Evolutionary conservation across 2,888 invertebrate species (phyloP).

Genomic region (Drosophila formosana): DNA sequence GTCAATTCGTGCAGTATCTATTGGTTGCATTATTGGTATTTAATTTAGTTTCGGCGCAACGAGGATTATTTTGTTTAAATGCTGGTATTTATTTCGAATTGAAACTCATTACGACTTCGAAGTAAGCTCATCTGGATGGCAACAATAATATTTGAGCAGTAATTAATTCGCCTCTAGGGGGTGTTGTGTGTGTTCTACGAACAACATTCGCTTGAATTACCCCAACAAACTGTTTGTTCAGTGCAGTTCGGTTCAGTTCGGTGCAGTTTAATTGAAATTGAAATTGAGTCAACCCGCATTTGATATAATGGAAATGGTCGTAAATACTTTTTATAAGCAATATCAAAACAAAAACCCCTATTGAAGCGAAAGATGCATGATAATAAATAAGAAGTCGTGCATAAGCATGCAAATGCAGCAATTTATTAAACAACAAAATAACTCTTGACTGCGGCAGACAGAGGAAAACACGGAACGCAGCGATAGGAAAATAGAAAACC

Average conservation of each 20-base stretch:
- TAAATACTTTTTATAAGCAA: conserved; percentile 14
- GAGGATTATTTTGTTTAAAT: not conserved
- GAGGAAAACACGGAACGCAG: not conserved
- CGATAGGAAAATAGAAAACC: conserved; percentile 16
- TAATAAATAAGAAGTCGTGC: conserved; percentile 12
- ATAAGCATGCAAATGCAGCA: conserved; percentile 32
- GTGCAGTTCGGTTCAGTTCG: too few species aligned
- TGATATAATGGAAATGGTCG: not conserved
- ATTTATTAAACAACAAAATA: conserved; percentile 30
- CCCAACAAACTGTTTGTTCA: not conserved
- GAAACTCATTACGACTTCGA: not conserved
- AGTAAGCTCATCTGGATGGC: not conserved
- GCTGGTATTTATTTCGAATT: not conserved
- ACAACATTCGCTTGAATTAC: not conserved
- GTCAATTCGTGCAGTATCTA: not conserved
- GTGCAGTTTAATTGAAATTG: conserved; percentile 8
- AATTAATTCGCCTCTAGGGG: not conserved
- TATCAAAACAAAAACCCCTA: conserved; percentile 17
- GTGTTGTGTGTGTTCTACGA: not conserved
- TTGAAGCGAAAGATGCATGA: conserved; percentile 6
- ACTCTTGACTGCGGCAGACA: not conserved
- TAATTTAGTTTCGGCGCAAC: not conserved
- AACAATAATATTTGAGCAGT: not conserved
- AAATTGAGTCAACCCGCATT: conserved; percentile 23
- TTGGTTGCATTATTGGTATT: not conserved